A percentile compares a stretch with the other conserved stretches of the same genome.
Conservation (phyloP, 2,888 invertebrate species). For the Mechanitis mazaeus region DNA sequence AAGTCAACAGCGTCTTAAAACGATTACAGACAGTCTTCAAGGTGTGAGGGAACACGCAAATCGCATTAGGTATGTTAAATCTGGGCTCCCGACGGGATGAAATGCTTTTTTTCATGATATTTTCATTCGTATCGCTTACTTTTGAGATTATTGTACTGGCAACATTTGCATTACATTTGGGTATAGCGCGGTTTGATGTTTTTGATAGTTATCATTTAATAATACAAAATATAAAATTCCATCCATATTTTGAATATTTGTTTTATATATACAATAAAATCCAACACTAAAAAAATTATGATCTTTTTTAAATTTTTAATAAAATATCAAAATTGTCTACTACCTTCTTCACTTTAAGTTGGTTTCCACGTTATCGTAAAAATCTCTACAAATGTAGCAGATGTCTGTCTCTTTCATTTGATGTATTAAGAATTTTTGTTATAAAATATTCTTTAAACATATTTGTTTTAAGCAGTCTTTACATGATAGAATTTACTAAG, state of each 20-base stretch:
- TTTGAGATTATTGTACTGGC: slow-evolving; percentile 70
- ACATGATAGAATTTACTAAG: too few species aligned
- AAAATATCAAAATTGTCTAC: slow-evolving; percentile 42
- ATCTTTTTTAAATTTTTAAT: slow-evolving; percentile 2
- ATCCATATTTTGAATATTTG: neutral
- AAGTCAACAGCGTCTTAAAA: slow-evolving; percentile 69
- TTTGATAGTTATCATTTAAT: slow-evolving; percentile 38
- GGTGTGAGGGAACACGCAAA: slow-evolving; percentile 69
- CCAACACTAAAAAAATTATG: neutral
- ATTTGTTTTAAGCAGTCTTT: too few species aligned
- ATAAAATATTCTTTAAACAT: too few species aligned
- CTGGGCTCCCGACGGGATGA: slow-evolving; percentile 50
- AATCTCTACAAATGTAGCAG: slow-evolving; percentile 19
- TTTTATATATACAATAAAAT: neutral
- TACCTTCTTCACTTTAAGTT: slow-evolving; percentile 25
- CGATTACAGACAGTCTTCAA: slow-evolving; percentile 62
- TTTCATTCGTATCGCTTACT: slow-evolving; percentile 76
- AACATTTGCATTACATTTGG: slow-evolving; percentile 61
- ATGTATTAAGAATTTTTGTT: too few species aligned
- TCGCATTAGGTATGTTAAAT: slow-evolving; percentile 76
- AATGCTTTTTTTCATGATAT: slow-evolving; percentile 54
- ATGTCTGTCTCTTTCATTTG: slow-evolving; percentile 34
- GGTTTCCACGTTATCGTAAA: slow-evolving; percentile 27
- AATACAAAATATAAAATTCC: neutral
- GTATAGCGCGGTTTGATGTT: slow-evolving; percentile 18